Percentiles rank a stretch among this genome's conserved stretches.
These are phyloP conservation scores for Odontamblyopus rebecca DNA, from an alignment of 2,797 vertebrate species.

Conservation along the genomic window DNA sequence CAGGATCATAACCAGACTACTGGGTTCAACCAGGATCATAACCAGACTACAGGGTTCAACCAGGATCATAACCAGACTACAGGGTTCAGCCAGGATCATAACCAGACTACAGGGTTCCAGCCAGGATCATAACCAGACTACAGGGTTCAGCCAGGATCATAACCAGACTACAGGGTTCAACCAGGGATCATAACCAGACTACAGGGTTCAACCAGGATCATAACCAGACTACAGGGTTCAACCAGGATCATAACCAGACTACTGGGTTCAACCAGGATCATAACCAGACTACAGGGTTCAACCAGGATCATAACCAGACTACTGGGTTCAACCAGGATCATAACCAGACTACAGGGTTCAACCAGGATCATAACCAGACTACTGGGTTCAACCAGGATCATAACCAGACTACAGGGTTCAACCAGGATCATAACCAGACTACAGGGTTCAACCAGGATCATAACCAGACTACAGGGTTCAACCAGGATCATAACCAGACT, in stretches of 20 bases:
- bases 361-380: too few species aligned
- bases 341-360: too few species aligned
- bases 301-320: background rate
- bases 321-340: background rate
- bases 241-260: too few species aligned
- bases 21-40: background rate
- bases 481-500: too few species aligned
- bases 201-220: conserved; percentile 5
- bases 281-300: background rate
- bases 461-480: background rate
- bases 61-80: background rate
- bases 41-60: background rate
- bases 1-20: background rate
- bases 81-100: too few species aligned
- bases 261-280: conserved; percentile 5
- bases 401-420: background rate
- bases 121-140: too few species aligned
- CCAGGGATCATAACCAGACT: too few species aligned
- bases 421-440: too few species aligned
- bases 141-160: conserved; percentile 3
- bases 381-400: conserved; percentile 5
- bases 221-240: background rate
- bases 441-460: conserved; percentile 5
- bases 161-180: background rate
- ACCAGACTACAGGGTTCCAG: too few species aligned